A percentile compares a stretch with the other conserved stretches of the same genome.
These are phyloP conservation scores for Tipula vernalis DNA, from an alignment of 2,888 invertebrate genomes.

Conservation along the genomic window DNA sequence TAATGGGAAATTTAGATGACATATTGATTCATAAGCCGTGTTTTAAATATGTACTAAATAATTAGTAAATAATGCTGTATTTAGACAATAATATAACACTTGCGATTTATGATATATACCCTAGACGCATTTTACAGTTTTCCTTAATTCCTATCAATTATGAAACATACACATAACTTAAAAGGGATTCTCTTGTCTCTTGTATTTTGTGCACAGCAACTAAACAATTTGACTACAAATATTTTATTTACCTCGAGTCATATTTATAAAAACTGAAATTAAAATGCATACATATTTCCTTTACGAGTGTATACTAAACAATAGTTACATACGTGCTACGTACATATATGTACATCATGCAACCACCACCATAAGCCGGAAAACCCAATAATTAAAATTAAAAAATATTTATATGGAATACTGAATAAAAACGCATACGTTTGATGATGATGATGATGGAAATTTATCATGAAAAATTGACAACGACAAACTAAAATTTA, in stretches of 20 bases:
- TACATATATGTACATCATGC: not conserved
- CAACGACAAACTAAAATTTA: not conserved
- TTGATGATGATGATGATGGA: not conserved
- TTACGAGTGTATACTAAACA: not conserved
- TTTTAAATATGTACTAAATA: too few relatives aligned
- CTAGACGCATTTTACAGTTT: too few relatives aligned
- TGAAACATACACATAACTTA: too few relatives aligned
- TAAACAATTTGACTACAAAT: not conserved
- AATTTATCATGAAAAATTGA: not conserved
- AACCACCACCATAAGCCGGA: not conserved
- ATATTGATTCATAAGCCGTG: too few relatives aligned
- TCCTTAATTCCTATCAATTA: too few relatives aligned
- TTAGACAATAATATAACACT: too few relatives aligned
- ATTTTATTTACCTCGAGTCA: not conserved
- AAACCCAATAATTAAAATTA: not conserved
- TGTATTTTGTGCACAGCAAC: not conserved
- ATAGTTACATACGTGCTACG: not conserved
- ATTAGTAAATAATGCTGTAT: too few relatives aligned
- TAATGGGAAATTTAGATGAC: too few relatives aligned
- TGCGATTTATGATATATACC: too few relatives aligned
- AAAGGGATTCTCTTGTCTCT: not conserved
- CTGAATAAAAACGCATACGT: not conserved
- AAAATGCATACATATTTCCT: not conserved
- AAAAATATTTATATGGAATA: not conserved
- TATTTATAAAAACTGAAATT: not conserved